phyloP scores from a whole-genome alignment of 2,113 vertebrate genomes.

The Orthonyx spaldingii region DNA sequence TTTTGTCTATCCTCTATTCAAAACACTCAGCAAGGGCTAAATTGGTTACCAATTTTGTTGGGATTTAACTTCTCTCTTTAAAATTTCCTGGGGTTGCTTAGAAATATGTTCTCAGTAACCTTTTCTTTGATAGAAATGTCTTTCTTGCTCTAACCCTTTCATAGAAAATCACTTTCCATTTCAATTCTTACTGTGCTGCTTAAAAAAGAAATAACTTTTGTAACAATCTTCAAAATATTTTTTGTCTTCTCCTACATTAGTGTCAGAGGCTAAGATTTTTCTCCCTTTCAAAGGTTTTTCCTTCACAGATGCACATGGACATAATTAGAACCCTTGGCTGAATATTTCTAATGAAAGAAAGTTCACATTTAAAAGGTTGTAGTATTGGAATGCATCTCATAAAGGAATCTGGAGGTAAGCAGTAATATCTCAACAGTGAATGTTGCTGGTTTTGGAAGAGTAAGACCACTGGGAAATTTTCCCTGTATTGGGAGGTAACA shows the following conservation, averaged over 20 bases:
- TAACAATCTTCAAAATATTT: not conserved
- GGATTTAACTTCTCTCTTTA: constrained; percentile 9
- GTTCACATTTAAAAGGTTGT: not conserved
- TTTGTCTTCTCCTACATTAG: not conserved
- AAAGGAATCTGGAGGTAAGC: not conserved
- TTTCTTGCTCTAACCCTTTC: not conserved
- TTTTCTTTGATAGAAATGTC: constrained; percentile 24
- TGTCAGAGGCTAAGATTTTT: not conserved
- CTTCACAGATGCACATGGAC: not conserved
- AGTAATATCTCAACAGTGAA: not conserved
- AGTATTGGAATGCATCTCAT: not conserved
- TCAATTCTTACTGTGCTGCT: not conserved
- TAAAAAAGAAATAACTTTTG: not conserved
- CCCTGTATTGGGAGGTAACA: not conserved
- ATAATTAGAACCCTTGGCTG: not conserved
- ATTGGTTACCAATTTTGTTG: constrained; percentile 5
- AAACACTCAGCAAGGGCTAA: constrained; percentile 25
- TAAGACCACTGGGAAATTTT: not conserved
- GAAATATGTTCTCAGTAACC: constrained; percentile 12
- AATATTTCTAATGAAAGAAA: not conserved
- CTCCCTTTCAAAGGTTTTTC: not conserved
- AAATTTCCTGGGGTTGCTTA: constrained; percentile 17
- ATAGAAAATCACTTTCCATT: not conserved
- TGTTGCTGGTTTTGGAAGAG: not conserved
- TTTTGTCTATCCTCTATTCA: not conserved